These are phyloP conservation scores for Pomatostomus ruficeps DNA, from an alignment of 2,113 vertebrate species.

Conservation along the genomic window DNA sequence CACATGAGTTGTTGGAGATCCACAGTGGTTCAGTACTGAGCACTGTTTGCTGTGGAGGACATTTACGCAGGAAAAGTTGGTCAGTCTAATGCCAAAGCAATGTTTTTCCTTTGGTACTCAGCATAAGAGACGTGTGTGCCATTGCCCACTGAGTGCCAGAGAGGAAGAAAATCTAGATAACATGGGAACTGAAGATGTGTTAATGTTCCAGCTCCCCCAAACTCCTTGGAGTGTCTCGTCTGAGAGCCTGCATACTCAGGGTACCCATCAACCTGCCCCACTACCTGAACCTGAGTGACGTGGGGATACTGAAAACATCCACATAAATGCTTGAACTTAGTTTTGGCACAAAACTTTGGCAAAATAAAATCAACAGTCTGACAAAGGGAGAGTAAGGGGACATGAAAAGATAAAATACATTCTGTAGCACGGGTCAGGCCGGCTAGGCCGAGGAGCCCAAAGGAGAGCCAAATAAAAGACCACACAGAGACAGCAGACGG, in stretches of 20 bases:
- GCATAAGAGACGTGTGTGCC: neutral
- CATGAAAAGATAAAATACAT: neutral
- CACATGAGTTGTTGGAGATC: neutral
- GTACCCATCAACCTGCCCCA: neutral
- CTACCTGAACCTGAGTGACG: neutral
- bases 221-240: neutral
- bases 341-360: neutral
- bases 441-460: too few species aligned
- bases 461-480: too few species aligned
- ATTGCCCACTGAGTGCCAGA: neutral
- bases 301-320: neutral
- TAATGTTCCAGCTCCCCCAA: neutral
- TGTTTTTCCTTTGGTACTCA: neutral
- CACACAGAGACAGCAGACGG: too few species aligned
- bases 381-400: neutral
- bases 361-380: neutral
- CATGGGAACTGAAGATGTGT: neutral
- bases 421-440: too few species aligned
- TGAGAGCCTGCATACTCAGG: neutral
- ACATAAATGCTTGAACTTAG: neutral
- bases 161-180: neutral
- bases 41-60: neutral
- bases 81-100: neutral
- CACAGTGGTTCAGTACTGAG: neutral
- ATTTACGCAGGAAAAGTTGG: fast-evolving